Evolutionary conservation across 2,888 invertebrate species (phyloP).

Genomic region (Eilema caniola): DNA sequence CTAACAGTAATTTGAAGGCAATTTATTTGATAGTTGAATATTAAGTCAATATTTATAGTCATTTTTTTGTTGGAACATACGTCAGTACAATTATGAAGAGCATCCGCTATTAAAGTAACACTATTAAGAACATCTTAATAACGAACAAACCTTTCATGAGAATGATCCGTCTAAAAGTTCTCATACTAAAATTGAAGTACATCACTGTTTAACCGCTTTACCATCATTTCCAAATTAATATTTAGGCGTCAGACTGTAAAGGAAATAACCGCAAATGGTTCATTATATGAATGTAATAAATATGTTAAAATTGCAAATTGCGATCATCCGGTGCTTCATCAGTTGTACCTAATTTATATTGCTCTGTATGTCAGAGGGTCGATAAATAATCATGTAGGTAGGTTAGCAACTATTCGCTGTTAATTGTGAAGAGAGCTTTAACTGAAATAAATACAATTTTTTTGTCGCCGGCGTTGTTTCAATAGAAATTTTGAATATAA

Average conservation of each 20-base stretch:
- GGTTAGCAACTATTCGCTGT: neutral
- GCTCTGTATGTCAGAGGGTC: slow-evolving; percentile 38
- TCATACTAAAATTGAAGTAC: slow-evolving; percentile 41
- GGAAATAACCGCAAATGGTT: slow-evolving; percentile 46
- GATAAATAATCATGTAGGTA: neutral
- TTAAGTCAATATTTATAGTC: slow-evolving; percentile 7
- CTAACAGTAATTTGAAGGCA: neutral
- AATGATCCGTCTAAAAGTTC: slow-evolving; percentile 39
- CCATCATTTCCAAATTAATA: slow-evolving; percentile 27
- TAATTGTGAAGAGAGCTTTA: neutral
- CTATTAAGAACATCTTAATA: slow-evolving; percentile 17
- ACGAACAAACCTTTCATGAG: slow-evolving; percentile 37
- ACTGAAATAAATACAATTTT: neutral
- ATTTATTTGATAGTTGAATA: slow-evolving; percentile 5
- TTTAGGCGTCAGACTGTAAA: slow-evolving; percentile 33
- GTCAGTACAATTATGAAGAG: slow-evolving; percentile 15
- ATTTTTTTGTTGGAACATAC: neutral
- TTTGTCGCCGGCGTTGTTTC: neutral
- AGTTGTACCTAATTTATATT: slow-evolving; percentile 46
- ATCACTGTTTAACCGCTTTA: slow-evolving; percentile 36
- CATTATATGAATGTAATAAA: slow-evolving; percentile 44
- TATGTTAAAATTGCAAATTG: slow-evolving; percentile 48
- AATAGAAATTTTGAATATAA: too few relatives aligned
- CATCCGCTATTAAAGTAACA: slow-evolving; percentile 35
- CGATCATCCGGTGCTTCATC: slow-evolving; percentile 54